A percentile compares a stretch with the other conserved stretches of the same genome.
Conservation (phyloP, 2,888 invertebrate genomes). For the Eupithecia tripunctaria region DNA sequence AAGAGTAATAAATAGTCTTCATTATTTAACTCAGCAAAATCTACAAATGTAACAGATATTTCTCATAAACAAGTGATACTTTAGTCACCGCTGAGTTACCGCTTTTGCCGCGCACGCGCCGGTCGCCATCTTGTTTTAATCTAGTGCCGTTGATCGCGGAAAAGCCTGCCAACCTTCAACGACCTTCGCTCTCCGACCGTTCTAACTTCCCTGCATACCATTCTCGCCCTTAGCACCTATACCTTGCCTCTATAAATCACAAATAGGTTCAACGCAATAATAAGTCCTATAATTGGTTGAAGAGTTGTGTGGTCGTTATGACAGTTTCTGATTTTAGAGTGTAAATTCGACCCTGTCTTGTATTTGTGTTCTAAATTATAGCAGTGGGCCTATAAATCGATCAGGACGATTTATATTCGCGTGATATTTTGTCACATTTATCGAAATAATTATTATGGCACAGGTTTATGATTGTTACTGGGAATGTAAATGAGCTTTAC, state of each 20-base stretch:
- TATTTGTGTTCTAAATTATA: conserved; percentile 74
- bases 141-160: conserved; percentile 84
- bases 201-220: conserved; percentile 58
- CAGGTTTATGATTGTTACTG: conserved; percentile 49
- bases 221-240: conserved; percentile 46
- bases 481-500: conserved; percentile 44
- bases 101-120: conserved; percentile 80
- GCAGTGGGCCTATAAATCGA: conserved; percentile 71
- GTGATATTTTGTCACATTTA: conserved; percentile 74
- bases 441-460: conserved; percentile 57
- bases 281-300: conserved; percentile 47
- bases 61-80: conserved; percentile 58
- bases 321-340: conserved; percentile 42
- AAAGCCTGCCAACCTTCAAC: conserved; percentile 84
- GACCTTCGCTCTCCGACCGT: conserved; percentile 83
- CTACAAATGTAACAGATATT: conserved; percentile 42
- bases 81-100: conserved; percentile 68
- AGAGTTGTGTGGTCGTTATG: conserved; percentile 37
- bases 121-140: conserved; percentile 82
- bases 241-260: not conserved
- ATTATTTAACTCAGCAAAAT: not conserved
- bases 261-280: conserved; percentile 26
- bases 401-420: conserved; percentile 68
- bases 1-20: not conserved
- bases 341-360: conserved; percentile 61